Conservation (phyloP, 2,113 vertebrate genomes). For the Lepus europaeus region DNA sequence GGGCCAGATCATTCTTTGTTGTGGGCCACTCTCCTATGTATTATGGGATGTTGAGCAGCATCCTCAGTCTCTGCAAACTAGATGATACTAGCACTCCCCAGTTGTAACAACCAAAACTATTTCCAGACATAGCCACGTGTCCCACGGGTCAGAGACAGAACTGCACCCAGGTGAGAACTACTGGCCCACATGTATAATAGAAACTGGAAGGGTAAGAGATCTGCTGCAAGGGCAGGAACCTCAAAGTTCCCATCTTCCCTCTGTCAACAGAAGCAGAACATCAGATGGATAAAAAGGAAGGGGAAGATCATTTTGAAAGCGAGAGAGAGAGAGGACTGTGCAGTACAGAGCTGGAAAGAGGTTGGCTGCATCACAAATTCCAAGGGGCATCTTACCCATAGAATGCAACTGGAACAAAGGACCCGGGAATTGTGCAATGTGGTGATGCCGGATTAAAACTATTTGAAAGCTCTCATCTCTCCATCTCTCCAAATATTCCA, state of each 20-base stretch:
- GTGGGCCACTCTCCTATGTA: background rate
- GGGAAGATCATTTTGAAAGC: background rate
- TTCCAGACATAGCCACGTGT: background rate
- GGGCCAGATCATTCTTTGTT: background rate
- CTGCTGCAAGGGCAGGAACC: background rate
- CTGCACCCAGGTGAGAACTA: background rate
- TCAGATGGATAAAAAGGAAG: background rate
- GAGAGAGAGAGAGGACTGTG: background rate
- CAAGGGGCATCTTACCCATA: background rate
- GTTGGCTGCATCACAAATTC: background rate
- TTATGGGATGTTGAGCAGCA: background rate
- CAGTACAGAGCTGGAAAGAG: background rate
- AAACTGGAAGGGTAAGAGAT: slow-evolving; percentile 1
- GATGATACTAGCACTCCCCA: background rate
- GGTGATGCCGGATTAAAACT: background rate
- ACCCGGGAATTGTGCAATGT: background rate
- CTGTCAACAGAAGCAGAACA: background rate
- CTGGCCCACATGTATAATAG: background rate
- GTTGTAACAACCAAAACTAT: background rate
- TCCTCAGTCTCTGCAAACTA: background rate
- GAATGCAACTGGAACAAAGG: background rate
- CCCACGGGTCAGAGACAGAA: background rate
- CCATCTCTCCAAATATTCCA: background rate
- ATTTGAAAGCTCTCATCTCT: slow-evolving; percentile 2
- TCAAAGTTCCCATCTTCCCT: background rate